Evolutionary conservation across 2,797 vertebrate genomes (phyloP), one percentile per base, ranked within the genome.

Genomic region (Characodon lateralis): DNA sequence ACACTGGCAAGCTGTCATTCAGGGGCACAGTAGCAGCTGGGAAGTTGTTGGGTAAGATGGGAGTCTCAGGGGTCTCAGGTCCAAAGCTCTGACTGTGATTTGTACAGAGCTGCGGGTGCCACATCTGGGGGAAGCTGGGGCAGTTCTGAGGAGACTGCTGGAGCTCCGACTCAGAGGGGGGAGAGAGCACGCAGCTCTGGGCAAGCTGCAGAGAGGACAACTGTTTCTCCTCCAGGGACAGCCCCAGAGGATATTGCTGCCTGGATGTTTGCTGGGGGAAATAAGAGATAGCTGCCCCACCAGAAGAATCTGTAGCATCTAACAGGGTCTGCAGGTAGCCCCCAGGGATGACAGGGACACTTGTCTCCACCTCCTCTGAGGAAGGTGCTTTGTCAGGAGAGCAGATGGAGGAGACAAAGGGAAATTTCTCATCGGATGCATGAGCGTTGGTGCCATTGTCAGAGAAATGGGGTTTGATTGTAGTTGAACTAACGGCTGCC

Each of bases 241-340:
- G 94, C 91, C 94, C 95, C 86, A 96, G 88, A 92, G 96, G 96
- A 95, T 83, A 96, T 89, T 92, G 92, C 92, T 97, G 97, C 90
- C 96, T 96, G 14, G 96, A 81, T 87, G 96, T 91, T 91, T 97
- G 96, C 88, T 97, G 97, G 83, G 96, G 75, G 80, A 98, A 99
- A 94, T 98, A 99, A 12, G 97, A 94, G 86, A 98, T 97, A 51
- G 94, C 82, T 69, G 95, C 91, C 92, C 95, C 96, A 91, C 94
- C 93, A 24, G 98, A 97, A 89, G 98, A 96, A 94, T 99, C 98
- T 28, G 98, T 98, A 86, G 97, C 96, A 93, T 99, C 98, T 95
- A 99, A 94, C 93, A 99, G 94, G 75, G 98, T 99, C 95, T 99
- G 98, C 91, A 99, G 96, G 95, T 99, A 99, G 78, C 98, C 98